These are phyloP conservation scores for Parnassius orleans DNA, from an alignment of 2,888 invertebrate genomes.

Conservation along the genomic window DNA sequence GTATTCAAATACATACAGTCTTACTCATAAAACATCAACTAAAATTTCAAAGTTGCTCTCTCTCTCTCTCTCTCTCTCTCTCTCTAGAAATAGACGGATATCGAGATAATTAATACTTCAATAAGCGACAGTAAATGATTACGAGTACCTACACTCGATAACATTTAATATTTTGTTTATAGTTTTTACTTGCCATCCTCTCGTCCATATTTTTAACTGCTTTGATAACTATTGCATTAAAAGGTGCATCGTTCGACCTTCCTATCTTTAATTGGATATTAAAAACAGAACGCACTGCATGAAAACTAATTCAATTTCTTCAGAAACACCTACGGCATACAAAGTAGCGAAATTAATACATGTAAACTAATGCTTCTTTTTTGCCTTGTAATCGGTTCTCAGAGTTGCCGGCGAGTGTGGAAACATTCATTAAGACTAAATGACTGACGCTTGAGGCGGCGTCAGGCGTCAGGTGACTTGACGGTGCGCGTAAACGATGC, in stretches of 20 bases:
- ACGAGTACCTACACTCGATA: no score
- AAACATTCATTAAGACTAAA: slow-evolving; percentile 17
- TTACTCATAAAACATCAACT: no score
- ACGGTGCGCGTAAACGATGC: slow-evolving; percentile 38
- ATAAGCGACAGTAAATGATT: no score
- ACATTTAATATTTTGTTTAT: no score
- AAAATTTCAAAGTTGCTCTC: no score
- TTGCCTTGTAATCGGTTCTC: slow-evolving; percentile 14
- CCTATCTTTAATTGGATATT: slow-evolving; percentile 10
- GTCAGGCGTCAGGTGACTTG: slow-evolving; percentile 20
- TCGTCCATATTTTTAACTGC: background rate
- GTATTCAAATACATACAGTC: no score
- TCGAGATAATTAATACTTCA: no score
- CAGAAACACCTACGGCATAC: slow-evolving; percentile 8
- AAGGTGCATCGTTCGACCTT: slow-evolving; percentile 6
- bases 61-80: no score
- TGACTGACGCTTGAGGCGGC: slow-evolving; percentile 10
- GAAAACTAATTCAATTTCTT: slow-evolving; percentile 15
- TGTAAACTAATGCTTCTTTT: slow-evolving; percentile 22
- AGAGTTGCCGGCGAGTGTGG: slow-evolving; percentile 7
- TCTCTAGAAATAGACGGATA: no score
- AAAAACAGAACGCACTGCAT: slow-evolving; percentile 3
- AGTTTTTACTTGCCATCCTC: no score
- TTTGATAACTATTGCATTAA: background rate
- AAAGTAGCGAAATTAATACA: slow-evolving; percentile 16